These are phyloP conservation scores for Periophthalmus magnuspinnatus DNA, from an alignment of 2,797 vertebrate genomes.

Conservation along the genomic window DNA sequence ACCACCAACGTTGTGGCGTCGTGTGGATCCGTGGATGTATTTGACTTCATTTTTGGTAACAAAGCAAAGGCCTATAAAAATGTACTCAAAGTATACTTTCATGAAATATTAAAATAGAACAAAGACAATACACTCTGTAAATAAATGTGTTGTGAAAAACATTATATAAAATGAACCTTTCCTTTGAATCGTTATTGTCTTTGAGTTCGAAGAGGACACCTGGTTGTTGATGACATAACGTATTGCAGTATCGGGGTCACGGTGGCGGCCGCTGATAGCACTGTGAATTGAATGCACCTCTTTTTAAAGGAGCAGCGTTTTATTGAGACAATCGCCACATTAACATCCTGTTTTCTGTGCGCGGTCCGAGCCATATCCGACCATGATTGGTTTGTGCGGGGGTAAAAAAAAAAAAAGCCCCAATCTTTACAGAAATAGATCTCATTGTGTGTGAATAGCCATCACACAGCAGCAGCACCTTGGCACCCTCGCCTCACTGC, in stretches of 20 bases:
- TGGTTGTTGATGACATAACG: not conserved
- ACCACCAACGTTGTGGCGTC: not conserved
- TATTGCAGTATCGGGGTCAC: slow-evolving; percentile 74
- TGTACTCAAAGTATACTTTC: too few species aligned
- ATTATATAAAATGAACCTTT: not conserved
- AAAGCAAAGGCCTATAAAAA: not conserved
- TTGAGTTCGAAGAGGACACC: not conserved
- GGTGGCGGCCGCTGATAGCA: slow-evolving; percentile 70
- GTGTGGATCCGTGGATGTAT: too few species aligned
- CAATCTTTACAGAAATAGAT: slow-evolving; percentile 75
- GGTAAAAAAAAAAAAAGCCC: slow-evolving; percentile 55
- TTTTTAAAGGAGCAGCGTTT: slow-evolving; percentile 78
- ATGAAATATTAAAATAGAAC: too few species aligned
- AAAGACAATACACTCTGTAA: too few species aligned
- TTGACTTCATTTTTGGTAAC: too few species aligned
- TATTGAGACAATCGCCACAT: slow-evolving; percentile 82
- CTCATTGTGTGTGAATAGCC: slow-evolving; percentile 80
- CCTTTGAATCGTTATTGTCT: not conserved
- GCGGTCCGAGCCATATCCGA: slow-evolving; percentile 80
- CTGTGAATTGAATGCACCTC: slow-evolving; percentile 79
- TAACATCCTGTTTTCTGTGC: slow-evolving; percentile 79
- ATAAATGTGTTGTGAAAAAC: not conserved
- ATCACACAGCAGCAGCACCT: slow-evolving; percentile 72
- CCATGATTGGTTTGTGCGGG: slow-evolving; percentile 79
- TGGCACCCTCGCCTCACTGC: slow-evolving; percentile 83